Base-by-base conservation (phyloP, 2,113 vertebrate genomes). In the Colossoma macropomum region DNA sequence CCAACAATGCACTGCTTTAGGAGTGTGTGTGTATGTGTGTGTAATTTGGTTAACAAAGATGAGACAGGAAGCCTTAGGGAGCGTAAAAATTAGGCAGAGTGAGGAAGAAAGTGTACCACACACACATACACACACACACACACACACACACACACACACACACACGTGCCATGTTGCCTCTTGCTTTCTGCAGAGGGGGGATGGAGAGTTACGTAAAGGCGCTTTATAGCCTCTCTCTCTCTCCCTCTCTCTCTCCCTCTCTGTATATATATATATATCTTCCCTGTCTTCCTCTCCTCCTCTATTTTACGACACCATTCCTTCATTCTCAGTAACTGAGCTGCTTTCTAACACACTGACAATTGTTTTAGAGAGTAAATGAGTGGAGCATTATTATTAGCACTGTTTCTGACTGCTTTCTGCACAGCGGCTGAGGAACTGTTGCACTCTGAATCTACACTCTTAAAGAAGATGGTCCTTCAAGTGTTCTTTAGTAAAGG, bases 241-340 rank as follows among this genome's bases (percentile, higher is more conserved):
- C 16, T 74, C 76, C 77, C 62, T 71, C 69, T 74, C 74, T 23
- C 63, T 66, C 50, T 34, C 48, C 28, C 62, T 69, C 60, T 72
- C 38, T 76, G 79, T 81, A 23, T 62, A 34, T 72, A 28, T 75
- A 17, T 71, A 72, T 80, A 84, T 83, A 80, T 21, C 3, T 86
- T 62, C 78, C 80, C 87, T 86, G 52, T 16, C 79, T 85, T 84
- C 88, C 87, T 82, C 59, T 72, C 60, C 85, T 66, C 52, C 85
- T 79, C 83, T 84, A 65, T 63, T 75, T 86, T 78, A 74, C 59
- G 76, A 32, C 79, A 84, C 54, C 63, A 2, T 79, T 71, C 77
- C 75, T 78, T 48, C 75, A 32, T 68, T 45, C 6, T n/a, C 21
- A 30, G 41, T 15, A 21, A 25, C 66, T 54, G 79, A 71, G 86